Conservation (phyloP, 2,113 vertebrate genomes). For the Perognathus longimembris region DNA sequence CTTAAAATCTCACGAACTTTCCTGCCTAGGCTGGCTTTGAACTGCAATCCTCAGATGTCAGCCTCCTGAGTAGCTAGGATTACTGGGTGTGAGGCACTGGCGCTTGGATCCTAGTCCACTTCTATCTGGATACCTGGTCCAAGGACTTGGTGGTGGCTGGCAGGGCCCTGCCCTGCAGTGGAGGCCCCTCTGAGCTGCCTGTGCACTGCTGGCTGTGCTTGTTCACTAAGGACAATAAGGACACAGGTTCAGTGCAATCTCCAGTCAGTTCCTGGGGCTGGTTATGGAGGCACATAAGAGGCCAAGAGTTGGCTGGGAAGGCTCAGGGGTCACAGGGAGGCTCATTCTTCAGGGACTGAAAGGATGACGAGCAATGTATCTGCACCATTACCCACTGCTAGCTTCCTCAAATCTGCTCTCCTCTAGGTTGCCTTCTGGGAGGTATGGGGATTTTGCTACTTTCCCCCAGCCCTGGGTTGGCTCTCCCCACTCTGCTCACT, state of each 20-base stretch:
- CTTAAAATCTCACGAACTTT: too few relatives aligned
- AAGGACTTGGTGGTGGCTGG: too few relatives aligned
- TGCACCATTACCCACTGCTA: fast-evolving
- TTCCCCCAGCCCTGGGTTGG: not conserved
- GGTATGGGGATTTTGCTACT: too few relatives aligned
- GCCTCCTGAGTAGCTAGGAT: too few relatives aligned
- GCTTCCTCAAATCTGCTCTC: not conserved
- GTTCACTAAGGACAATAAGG: not conserved
- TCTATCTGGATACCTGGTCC: too few relatives aligned
- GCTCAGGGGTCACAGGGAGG: not conserved
- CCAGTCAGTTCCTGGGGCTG: not conserved
- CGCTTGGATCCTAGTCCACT: too few relatives aligned
- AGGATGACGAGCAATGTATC: not conserved
- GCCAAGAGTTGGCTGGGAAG: not conserved
- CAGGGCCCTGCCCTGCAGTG: too few relatives aligned
- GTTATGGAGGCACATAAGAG: not conserved
- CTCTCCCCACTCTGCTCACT: not conserved
- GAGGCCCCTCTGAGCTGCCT: too few relatives aligned
- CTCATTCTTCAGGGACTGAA: too few relatives aligned
- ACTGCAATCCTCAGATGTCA: too few relatives aligned
- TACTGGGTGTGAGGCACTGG: too few relatives aligned
- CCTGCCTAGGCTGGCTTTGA: too few relatives aligned
- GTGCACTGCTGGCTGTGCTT: not conserved
- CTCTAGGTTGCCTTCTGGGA: not conserved
- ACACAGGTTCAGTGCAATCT: not conserved